phyloP scores from a whole-genome alignment of 53 echinoderm and acorn worm species.

The Paelopatides confundens region DNA sequence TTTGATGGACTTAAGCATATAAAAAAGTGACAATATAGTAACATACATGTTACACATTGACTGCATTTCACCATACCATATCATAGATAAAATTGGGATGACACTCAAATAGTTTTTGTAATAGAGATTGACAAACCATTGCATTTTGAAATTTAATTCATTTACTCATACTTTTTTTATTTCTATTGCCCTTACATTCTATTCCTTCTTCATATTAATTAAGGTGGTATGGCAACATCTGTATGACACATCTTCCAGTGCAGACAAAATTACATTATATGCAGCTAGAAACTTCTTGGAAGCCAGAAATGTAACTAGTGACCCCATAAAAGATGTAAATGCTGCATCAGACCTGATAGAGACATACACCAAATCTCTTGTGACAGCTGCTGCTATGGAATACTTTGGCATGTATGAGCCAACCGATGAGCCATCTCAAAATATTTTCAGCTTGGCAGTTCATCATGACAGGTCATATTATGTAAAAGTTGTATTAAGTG shows the following conservation, averaged over 20 bases:
- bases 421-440: constrained; percentile 41
- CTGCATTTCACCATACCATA: no score
- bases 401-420: constrained; percentile 61
- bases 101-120: no score
- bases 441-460: constrained; percentile 21
- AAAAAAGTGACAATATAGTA: no score
- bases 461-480: constrained; percentile 47
- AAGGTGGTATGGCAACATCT: constrained; percentile 59
- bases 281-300: constrained; percentile 74
- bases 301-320: constrained; percentile 61
- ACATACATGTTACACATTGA: no score
- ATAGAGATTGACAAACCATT: no score
- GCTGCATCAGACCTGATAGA: constrained; percentile 74
- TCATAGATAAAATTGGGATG: no score
- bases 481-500: constrained; percentile 1
- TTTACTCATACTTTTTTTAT: no score
- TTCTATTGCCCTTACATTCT: no score
- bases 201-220: not conserved
- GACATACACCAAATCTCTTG: constrained; percentile 61
- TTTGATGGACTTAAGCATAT: no score
- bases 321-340: constrained; percentile 73
- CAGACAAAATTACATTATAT: constrained; percentile 77
- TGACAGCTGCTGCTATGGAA: constrained; percentile 65
- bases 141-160: no score
- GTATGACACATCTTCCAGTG: constrained; percentile 64